Conservation (phyloP, 2,888 invertebrate species). For the Macropis europaea region DNA sequence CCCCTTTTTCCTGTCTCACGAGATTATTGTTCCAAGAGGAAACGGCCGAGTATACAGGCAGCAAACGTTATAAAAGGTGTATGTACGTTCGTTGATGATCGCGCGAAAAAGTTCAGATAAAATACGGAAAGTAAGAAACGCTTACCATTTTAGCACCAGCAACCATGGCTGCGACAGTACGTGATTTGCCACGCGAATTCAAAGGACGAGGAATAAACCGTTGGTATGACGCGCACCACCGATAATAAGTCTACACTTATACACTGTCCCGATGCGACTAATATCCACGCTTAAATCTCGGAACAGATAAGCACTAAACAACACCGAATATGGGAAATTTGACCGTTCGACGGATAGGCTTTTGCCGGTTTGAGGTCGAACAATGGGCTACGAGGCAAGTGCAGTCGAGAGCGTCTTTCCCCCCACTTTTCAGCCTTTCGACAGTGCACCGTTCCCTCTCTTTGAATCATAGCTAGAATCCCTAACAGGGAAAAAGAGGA, state of each 20-base stretch:
- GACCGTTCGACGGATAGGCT: conserved; percentile 33
- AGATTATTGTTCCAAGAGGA: background rate
- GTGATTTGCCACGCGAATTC: conserved; percentile 21
- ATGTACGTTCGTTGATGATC: background rate
- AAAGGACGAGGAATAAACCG: conserved; percentile 16
- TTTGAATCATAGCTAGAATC: background rate
- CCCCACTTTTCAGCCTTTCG: conserved; percentile 3
- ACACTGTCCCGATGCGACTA: background rate
- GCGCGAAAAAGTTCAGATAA: background rate
- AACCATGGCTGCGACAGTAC: conserved; percentile 68
- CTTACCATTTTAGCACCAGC: conserved; percentile 76
- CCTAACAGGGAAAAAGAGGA: conserved; percentile 39
- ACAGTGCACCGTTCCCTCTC: conserved; percentile 39
- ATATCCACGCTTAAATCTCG: background rate
- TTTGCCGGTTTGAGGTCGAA: conserved; percentile 59
- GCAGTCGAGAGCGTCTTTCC: conserved; percentile 69
- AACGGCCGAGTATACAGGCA: background rate
- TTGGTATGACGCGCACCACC: background rate
- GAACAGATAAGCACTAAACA: background rate
- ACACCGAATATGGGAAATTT: conserved; percentile 18
- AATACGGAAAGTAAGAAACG: background rate
- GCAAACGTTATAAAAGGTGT: background rate
- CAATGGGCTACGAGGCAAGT: conserved; percentile 74
- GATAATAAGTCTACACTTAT: background rate
- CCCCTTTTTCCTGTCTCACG: background rate